These are phyloP conservation scores for Phainopepla nitens DNA, from an alignment of 2,113 vertebrate genomes.

Conservation along the genomic window DNA sequence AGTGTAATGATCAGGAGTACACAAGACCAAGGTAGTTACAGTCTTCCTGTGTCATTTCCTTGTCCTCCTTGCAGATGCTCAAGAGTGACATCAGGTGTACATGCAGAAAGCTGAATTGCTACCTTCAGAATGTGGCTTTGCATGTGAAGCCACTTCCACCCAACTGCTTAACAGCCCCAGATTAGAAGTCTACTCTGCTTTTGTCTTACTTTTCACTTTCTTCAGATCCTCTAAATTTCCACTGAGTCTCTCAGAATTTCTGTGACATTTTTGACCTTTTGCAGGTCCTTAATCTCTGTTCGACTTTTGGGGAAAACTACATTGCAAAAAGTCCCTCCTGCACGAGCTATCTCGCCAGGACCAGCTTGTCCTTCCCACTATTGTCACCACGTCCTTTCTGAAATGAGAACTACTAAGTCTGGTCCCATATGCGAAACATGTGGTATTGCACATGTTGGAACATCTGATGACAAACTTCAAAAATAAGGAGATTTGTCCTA, in stretches of 20 bases:
- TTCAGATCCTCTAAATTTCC: not conserved
- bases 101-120: not conserved
- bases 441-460: not conserved
- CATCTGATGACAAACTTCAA: not conserved
- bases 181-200: not conserved
- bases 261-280: not conserved
- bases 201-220: not conserved
- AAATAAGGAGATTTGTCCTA: not conserved
- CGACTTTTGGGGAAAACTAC: not conserved
- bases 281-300: not conserved
- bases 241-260: not conserved
- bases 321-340: not conserved
- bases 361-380: not conserved
- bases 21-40: not conserved
- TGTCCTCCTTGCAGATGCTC: not conserved
- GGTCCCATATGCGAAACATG: not conserved
- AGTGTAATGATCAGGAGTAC: not conserved
- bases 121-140: not conserved
- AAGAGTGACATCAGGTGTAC: not conserved
- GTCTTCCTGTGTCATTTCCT: not conserved
- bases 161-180: not conserved
- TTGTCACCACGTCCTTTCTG: not conserved
- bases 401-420: not conserved
- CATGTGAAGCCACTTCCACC: not conserved
- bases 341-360: accelerated